Percentiles rank a stretch among this genome's conserved stretches.
Conservation (phyloP, 1,140 invertebrate species). For the Plutomurus gul region DNA sequence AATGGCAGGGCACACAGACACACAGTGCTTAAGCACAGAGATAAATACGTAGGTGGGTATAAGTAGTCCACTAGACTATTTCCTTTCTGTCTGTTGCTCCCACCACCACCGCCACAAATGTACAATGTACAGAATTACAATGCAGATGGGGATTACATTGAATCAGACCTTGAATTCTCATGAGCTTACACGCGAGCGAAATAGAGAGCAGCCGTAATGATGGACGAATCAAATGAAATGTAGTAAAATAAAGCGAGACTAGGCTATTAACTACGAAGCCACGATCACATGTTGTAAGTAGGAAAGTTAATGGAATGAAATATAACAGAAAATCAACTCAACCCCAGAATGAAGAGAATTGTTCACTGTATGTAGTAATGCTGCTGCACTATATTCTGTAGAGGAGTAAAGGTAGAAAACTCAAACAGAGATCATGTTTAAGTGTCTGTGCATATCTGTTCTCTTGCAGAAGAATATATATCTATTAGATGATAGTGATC, state of each 20-base stretch:
- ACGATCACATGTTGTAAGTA: not conserved
- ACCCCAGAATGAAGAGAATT: no score
- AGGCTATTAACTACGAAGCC: not conserved
- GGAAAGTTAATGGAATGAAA: conserved; percentile 21
- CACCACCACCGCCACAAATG: not conserved
- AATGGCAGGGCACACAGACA: no score
- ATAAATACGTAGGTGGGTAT: not conserved
- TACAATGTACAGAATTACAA: not conserved
- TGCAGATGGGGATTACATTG: conserved; percentile 12
- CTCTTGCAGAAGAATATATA: no score
- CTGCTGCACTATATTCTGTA: no score
- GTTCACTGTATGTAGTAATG: no score
- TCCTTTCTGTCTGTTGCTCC: not conserved
- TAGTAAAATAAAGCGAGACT: no score
- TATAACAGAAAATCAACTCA: not conserved
- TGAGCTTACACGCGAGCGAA: not conserved
- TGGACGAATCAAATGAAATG: no score
- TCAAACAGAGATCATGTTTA: no score
- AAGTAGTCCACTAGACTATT: not conserved
- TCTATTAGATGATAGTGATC: no score
- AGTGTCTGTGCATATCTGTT: no score
- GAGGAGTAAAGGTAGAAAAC: no score
- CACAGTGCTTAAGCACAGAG: no score
- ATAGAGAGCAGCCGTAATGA: not conserved
- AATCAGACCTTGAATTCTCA: conserved; percentile 13